These are phyloP conservation scores for Oedothorax gibbosus DNA, from an alignment of 1,140 invertebrate species.

Conservation along the genomic window DNA sequence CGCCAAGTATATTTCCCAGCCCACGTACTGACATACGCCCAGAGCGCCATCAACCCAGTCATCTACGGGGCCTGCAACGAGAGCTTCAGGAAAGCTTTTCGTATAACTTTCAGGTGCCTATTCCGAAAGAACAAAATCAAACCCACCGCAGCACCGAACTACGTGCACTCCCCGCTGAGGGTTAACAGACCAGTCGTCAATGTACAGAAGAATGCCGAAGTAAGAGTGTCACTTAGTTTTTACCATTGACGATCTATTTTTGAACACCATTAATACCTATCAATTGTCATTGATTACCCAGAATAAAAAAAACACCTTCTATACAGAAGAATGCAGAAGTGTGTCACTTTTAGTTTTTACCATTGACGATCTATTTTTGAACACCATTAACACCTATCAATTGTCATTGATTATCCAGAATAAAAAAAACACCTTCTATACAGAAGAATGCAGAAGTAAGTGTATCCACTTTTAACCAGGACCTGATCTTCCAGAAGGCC, in stretches of 20 bases:
- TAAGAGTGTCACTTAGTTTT: background rate
- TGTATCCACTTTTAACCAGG: too few relatives aligned
- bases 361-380: too few relatives aligned
- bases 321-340: background rate
- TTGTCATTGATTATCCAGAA: background rate
- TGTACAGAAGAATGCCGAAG: background rate
- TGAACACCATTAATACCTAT: background rate
- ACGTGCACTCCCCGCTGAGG: slow-evolving; percentile 32
- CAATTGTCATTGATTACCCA: background rate
- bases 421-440: too few relatives aligned
- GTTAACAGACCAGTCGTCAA: background rate
- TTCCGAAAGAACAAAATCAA: slow-evolving; percentile 41
- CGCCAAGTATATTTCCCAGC: slow-evolving; percentile 75
- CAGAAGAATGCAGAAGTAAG: background rate
- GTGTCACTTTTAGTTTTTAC: background rate
- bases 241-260: too few relatives aligned
- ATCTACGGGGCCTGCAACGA: slow-evolving; percentile 80
- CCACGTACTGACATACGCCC: slow-evolving; percentile 77
- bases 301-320: too few relatives aligned
- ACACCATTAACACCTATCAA: background rate
- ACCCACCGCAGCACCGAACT: slow-evolving; percentile 33
- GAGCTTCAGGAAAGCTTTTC: slow-evolving; percentile 75
- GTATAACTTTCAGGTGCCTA: slow-evolving; percentile 65
- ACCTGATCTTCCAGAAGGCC: too few relatives aligned
- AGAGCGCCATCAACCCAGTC: slow-evolving; percentile 80